Conservation (phyloP, 2,888 invertebrate species). For the Pomacea canaliculata region DNA sequence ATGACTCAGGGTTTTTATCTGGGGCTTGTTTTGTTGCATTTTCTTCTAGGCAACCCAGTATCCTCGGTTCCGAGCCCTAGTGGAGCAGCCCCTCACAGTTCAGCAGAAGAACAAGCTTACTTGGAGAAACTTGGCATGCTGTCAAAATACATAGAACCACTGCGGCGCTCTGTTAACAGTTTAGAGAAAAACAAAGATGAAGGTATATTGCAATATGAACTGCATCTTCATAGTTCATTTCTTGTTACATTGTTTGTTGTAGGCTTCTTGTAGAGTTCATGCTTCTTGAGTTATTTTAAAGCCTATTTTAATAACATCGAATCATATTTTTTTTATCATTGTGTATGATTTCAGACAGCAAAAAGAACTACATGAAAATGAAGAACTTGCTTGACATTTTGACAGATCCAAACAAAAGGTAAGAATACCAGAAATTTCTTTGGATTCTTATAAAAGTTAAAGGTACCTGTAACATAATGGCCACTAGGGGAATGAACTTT, state of each 20-base stretch:
- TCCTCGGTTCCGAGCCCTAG: constrained; percentile 57
- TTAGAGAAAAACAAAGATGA: constrained; percentile 69
- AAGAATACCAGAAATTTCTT: constrained; percentile 11
- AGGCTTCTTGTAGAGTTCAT: too few species aligned
- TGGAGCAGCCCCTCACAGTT: constrained; percentile 46
- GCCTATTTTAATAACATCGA: too few species aligned
- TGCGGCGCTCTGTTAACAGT: constrained; percentile 87
- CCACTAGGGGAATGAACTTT: too few species aligned
- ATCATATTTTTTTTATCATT: too few species aligned
- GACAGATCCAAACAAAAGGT: constrained; percentile 87
- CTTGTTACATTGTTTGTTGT: too few species aligned
- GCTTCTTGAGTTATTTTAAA: too few species aligned
- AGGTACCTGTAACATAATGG: too few species aligned
- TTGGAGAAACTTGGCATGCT: constrained; percentile 93
- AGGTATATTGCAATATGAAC: constrained; percentile 16
- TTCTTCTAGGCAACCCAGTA: constrained; percentile 36
- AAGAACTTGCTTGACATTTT: constrained; percentile 92
- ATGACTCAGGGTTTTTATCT: too few species aligned
- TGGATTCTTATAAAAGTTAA: too few species aligned
- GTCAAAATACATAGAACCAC: constrained; percentile 92
- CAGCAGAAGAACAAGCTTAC: constrained; percentile 87
- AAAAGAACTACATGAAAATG: constrained; percentile 81
- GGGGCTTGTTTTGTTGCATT: background rate
- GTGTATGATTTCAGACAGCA: constrained; percentile 76
- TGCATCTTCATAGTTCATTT: too few species aligned